phyloP scores from a whole-genome alignment of 2,888 invertebrate genomes.

The Adelognathus sp. region DNA sequence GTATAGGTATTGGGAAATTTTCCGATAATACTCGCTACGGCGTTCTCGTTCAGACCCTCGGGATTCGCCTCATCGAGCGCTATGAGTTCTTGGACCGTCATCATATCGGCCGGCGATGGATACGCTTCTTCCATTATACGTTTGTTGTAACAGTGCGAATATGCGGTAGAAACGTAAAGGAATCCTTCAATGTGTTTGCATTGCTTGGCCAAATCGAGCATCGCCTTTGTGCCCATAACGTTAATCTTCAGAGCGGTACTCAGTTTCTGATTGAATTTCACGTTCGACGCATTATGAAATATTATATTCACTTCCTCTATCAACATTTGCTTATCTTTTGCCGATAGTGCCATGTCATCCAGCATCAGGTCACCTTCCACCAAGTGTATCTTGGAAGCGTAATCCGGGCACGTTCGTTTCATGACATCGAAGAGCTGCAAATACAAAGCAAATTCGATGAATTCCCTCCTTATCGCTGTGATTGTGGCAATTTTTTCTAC shows the following conservation, averaged over 20 bases:
- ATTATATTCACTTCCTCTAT: conserved; percentile 35
- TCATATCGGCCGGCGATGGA: conserved; percentile 64
- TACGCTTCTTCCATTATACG: conserved; percentile 67
- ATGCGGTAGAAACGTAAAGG: conserved; percentile 50
- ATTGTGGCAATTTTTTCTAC: neutral
- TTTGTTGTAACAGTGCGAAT: conserved; percentile 19
- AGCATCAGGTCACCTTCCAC: conserved; percentile 35
- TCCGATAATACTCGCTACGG: conserved; percentile 58
- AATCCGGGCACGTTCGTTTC: conserved; percentile 13
- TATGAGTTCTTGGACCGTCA: conserved; percentile 66
- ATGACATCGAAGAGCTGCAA: conserved; percentile 39
- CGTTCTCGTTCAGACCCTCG: conserved; percentile 60
- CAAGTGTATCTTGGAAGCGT: conserved; percentile 2
- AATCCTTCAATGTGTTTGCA: conserved; percentile 38
- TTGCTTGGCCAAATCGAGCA: conserved; percentile 30
- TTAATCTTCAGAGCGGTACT: neutral
- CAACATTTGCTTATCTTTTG: neutral
- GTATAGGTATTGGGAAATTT: conserved; percentile 65
- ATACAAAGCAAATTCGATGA: neutral
- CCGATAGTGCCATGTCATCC: conserved; percentile 27
- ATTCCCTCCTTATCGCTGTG: neutral
- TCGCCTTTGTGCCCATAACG: conserved; percentile 34
- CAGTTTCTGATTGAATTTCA: conserved; percentile 34
- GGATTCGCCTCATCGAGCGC: conserved; percentile 56
- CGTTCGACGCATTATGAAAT: conserved; percentile 50